phyloP scores from a whole-genome alignment of 2,113 vertebrate species.

The Otolemur garnettii region DNA sequence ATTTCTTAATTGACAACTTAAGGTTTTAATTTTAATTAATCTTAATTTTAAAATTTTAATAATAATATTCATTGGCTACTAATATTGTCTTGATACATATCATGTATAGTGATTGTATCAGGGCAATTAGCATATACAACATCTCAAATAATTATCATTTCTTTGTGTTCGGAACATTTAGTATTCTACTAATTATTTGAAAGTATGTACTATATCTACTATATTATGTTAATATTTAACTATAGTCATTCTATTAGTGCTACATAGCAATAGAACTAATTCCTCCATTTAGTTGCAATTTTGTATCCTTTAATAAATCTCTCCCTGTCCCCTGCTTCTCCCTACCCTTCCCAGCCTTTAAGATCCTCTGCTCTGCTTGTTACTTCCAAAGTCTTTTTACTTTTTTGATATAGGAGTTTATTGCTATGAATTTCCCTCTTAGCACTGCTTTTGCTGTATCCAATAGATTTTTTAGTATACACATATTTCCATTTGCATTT shows the following conservation, averaged over 20 bases:
- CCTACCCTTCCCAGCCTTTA: not conserved
- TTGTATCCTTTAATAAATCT: not conserved
- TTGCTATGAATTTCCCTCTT: too few species aligned
- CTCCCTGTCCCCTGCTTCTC: not conserved
- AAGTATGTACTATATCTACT: not conserved
- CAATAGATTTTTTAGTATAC: too few species aligned
- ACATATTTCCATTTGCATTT: too few species aligned
- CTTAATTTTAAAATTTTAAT: too few species aligned
- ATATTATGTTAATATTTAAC: not conserved
- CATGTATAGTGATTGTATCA: not conserved
- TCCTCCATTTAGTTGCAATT: not conserved
- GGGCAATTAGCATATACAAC: not conserved
- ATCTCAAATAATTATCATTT: not conserved
- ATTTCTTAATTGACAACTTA: not conserved
- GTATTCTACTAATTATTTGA: not conserved
- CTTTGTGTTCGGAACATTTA: not conserved
- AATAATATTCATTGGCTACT: not conserved
- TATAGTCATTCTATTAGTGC: not conserved
- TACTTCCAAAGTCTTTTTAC: not conserved
- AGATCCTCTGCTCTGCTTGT: not conserved
- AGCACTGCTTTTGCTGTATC: too few species aligned
- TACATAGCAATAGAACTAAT: not conserved
- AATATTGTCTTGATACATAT: not conserved
- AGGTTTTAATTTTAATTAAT: too few species aligned
- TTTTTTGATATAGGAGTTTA: too few species aligned